Percentiles rank a stretch among this genome's conserved stretches.
Evolutionary conservation across 2,113 vertebrate genomes (phyloP).

Genomic region (Struthidea cinerea): DNA sequence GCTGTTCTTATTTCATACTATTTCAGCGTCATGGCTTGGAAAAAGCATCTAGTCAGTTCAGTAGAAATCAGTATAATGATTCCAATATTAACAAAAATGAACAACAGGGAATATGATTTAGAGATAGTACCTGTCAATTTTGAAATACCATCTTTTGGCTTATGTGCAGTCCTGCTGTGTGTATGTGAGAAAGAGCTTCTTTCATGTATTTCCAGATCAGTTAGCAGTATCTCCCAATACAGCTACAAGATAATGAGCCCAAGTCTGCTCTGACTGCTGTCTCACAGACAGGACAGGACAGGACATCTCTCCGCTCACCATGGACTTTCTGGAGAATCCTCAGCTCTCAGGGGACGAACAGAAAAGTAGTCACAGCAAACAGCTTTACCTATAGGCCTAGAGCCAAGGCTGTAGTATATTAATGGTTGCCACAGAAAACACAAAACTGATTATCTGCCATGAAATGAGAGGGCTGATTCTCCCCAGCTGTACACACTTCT

Average conservation of each 20-base stretch:
- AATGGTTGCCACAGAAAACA: background rate
- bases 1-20: background rate
- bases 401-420: background rate
- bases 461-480: slow-evolving; percentile 3
- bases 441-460: background rate
- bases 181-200: background rate
- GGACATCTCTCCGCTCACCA: background rate
- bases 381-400: background rate
- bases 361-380: background rate
- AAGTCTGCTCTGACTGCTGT: background rate
- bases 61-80: background rate
- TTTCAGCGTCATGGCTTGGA: background rate
- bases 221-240: background rate
- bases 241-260: background rate
- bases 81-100: slow-evolving; percentile 2
- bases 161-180: background rate
- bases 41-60: background rate
- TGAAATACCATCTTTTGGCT: background rate
- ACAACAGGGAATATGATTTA: background rate
- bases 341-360: background rate
- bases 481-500: background rate
- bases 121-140: background rate
- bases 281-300: background rate
- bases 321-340: background rate
- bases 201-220: background rate